phyloP scores from a whole-genome alignment of 2,888 invertebrate species.

The Crematogaster levior region DNA sequence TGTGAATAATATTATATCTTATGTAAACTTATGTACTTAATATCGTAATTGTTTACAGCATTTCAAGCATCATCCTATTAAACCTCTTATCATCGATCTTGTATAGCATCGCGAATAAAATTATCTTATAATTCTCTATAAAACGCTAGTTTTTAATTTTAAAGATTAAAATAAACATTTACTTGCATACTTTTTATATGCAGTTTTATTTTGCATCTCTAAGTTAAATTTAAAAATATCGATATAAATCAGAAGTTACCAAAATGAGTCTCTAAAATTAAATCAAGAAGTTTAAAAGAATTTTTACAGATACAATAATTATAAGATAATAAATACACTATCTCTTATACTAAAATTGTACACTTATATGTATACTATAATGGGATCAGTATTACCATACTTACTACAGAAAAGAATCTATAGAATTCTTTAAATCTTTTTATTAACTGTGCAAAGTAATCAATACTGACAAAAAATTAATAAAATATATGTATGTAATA shows the following conservation, averaged over 20 bases:
- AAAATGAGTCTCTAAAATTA: background rate
- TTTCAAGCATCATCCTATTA: background rate
- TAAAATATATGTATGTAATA: background rate
- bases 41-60: background rate
- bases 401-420: background rate
- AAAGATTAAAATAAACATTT: conserved; percentile 1
- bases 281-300: background rate
- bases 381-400: background rate
- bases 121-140: background rate
- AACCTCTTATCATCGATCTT: background rate
- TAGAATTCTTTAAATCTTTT: background rate
- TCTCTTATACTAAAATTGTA: background rate
- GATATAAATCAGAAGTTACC: background rate
- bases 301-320: background rate
- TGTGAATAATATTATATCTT: background rate
- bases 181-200: background rate
- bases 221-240: background rate
- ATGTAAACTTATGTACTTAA: background rate
- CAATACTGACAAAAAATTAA: background rate
- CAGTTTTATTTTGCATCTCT: background rate
- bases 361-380: no score
- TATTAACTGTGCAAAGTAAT: background rate
- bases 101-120: background rate
- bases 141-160: background rate
- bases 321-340: background rate